A percentile compares a stretch with the other conserved stretches of the same genome.
These are phyloP conservation scores for Rotaria magnacalcarata DNA, from an alignment of 2,888 invertebrate genomes.

Conservation along the genomic window DNA sequence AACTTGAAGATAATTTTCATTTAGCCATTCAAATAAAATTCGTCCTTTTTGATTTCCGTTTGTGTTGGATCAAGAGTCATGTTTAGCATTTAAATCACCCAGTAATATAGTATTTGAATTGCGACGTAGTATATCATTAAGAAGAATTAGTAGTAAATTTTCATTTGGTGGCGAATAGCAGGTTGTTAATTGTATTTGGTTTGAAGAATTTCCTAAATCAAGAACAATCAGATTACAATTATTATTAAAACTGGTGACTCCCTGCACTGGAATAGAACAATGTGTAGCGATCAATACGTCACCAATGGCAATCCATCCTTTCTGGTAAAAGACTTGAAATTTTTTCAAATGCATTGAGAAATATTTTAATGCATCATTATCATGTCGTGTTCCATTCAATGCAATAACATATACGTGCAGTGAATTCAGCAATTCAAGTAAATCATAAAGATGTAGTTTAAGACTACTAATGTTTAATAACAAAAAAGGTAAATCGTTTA, in stretches of 20 bases:
- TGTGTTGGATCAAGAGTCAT: not conserved
- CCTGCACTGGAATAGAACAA: not conserved
- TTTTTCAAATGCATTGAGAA: not conserved
- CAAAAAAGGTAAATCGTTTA: not conserved
- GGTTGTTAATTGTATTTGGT: not conserved
- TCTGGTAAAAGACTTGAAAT: not conserved
- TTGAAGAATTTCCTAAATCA: no score
- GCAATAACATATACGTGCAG: not conserved
- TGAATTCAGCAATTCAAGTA: not conserved
- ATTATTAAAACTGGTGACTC: not conserved
- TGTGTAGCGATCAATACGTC: not conserved
- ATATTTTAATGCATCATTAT: not conserved
- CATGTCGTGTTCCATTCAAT: conserved; percentile 9
- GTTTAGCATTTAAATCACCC: conserved; percentile 5
- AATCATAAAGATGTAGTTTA: not conserved
- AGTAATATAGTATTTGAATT: conserved; percentile 6
- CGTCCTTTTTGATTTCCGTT: not conserved
- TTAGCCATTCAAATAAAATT: not conserved
- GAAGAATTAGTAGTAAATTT: not conserved
- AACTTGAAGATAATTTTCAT: not conserved
- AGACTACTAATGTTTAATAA: conserved; percentile 14
- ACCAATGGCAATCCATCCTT: not conserved
- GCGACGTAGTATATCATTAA: not conserved
- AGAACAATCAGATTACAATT: not conserved
- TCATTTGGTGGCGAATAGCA: conserved; percentile 12